These are phyloP conservation scores for Xestia rhomboidea DNA, from an alignment of 2,888 invertebrate genomes.

Conservation along the genomic window DNA sequence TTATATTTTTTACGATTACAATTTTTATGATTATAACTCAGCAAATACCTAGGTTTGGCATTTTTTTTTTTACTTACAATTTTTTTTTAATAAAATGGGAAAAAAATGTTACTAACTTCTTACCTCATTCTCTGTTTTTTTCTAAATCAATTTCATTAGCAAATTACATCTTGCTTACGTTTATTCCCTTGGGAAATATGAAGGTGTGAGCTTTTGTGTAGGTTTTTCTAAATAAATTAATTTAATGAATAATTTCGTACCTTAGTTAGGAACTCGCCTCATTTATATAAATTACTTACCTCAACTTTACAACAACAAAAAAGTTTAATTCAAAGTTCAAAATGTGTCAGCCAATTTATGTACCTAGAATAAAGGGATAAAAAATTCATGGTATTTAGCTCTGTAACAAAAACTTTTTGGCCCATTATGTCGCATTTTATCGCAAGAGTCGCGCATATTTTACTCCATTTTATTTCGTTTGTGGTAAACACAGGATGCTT, in stretches of 20 bases:
- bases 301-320: background rate
- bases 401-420: slow-evolving; percentile 16
- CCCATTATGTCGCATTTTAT: slow-evolving; percentile 13
- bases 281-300: background rate
- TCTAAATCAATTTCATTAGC: background rate
- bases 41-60: too few species aligned
- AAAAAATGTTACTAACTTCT: background rate
- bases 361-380: background rate
- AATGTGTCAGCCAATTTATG: background rate
- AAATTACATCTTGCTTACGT: background rate
- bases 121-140: background rate
- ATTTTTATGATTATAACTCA: background rate
- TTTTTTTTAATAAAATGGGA: too few species aligned
- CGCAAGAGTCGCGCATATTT: slow-evolving; percentile 10
- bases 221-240: background rate
- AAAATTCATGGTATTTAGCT: slow-evolving; percentile 11
- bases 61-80: too few species aligned
- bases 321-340: slow-evolving; percentile 9
- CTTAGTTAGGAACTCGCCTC: background rate
- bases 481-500: slow-evolving; percentile 6
- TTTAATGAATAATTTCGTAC: background rate
- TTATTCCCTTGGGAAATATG: background rate
- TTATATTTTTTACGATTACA: background rate
- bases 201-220: background rate
- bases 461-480: slow-evolving; percentile 23